Conservation (phyloP, 1,140 invertebrate species). For the Cydia splendana region DNA sequence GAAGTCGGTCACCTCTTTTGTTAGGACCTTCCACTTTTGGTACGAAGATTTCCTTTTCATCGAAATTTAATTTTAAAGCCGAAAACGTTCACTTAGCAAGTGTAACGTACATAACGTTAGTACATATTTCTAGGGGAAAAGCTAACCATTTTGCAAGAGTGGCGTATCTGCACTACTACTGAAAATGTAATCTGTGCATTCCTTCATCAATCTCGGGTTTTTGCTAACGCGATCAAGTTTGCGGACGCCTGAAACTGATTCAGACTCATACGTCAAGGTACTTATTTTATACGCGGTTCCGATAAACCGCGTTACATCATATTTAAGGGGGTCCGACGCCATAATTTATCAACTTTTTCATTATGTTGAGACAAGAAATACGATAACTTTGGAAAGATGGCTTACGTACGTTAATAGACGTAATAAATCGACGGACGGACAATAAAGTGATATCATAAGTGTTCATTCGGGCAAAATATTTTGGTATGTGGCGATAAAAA, state of each 20-base stretch:
- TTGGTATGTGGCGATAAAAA: not conserved
- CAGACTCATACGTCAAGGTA: conserved; percentile 38
- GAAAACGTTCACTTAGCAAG: too few relatives aligned
- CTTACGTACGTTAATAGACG: not conserved
- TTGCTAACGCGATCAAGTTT: conserved; percentile 46
- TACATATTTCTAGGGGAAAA: too few relatives aligned
- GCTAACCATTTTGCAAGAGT: not conserved
- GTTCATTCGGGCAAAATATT: not conserved
- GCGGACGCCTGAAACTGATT: conserved; percentile 37
- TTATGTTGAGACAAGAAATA: conserved; percentile 2
- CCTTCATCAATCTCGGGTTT: conserved; percentile 55
- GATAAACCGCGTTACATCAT: conserved; percentile 17
- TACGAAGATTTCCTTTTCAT: too few relatives aligned
- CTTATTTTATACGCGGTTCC: conserved; percentile 12
- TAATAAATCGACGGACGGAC: not conserved
- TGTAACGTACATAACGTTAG: too few relatives aligned
- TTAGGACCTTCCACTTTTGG: too few relatives aligned
- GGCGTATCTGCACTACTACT: not conserved
- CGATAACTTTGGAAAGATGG: not conserved
- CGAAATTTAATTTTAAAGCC: too few relatives aligned
- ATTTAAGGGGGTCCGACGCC: conserved; percentile 1
- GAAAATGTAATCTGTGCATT: not conserved
- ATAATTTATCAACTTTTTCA: conserved; percentile 9
- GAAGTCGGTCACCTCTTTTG: too few relatives aligned
- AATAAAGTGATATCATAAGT: not conserved